phyloP scores from a whole-genome alignment of 2,113 vertebrate species.

The Amazona guildingii region DNA sequence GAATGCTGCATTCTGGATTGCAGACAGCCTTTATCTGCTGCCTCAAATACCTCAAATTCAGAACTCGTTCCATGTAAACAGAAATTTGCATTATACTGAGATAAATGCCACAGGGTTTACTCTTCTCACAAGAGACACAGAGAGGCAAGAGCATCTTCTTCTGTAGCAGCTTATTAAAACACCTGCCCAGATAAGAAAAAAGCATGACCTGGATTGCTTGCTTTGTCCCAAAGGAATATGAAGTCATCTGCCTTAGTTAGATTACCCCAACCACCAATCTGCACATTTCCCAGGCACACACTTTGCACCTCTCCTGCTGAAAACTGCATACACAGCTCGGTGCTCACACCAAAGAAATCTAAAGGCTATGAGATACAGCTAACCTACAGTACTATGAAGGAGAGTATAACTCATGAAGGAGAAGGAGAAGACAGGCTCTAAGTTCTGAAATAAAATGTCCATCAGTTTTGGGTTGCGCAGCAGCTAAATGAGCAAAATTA shows the following conservation, averaged over 20 bases:
- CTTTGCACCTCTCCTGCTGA: neutral
- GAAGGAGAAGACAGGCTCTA: neutral
- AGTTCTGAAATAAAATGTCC: neutral
- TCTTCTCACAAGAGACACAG: neutral
- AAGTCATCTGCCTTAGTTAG: neutral
- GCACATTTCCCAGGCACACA: rapidly evolving
- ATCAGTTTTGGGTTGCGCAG: neutral
- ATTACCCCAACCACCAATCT: rapidly evolving
- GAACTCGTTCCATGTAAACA: neutral
- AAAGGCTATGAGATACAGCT: neutral
- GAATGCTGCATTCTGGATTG: neutral
- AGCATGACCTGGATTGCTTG: neutral
- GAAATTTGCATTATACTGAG: neutral
- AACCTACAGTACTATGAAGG: neutral
- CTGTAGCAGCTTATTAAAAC: neutral
- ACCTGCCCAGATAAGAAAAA: neutral
- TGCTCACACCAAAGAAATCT: neutral
- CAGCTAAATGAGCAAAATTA: neutral
- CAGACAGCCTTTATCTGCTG: neutral
- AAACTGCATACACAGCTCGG: neutral
- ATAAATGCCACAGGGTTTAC: neutral
- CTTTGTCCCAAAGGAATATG: neutral
- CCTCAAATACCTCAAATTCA: neutral
- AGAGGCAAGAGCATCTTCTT: neutral
- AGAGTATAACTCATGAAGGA: neutral